Base-by-base conservation (phyloP, 2,113 vertebrate genomes). In the Sander vitreus region DNA sequence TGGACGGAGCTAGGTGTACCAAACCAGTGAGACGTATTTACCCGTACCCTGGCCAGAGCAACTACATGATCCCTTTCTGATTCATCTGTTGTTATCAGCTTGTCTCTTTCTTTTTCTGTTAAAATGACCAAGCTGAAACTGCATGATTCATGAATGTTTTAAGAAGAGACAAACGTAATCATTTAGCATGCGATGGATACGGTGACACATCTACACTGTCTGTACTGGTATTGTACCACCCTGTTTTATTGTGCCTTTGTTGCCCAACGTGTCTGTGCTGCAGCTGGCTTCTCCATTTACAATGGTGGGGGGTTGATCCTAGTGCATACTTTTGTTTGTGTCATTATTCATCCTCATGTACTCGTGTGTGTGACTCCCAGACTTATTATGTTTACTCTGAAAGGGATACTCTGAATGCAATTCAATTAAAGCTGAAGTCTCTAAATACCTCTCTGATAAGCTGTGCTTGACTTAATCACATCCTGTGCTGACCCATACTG, bases 1-100 rank as follows among this genome's bases (percentile, higher is more conserved):
- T 82, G 10, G 63, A 73, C 27, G 48, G 83, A n/a, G 93, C 95
- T 59, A 94, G 91, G 6, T 99, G 98, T 71, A 96, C 94, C 50
- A 97, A 97, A 87, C 96, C 97, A 1, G 80, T 94, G n/a, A 85
- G 59, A 63, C 88, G 70, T 15, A 50, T 92, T 23, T 87, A 92
- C 77, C 75, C 88, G 0, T 91, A 94, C 57, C 81, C 86, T 19
- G 88, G 48, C 21, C 88, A 89, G 50, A 92, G 60, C 75, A 89
- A 85, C 86, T 92, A 91, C 62, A 60, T 94, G 71, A 91, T 81
- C 76, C 74, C 89, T 5, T 84, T 83, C 70, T 95, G 82, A 93
- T 57, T 74, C 19, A 3, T 47, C 13, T 33, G 15, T 30, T 60
- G 63, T 30, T 43, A 3, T 15, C 18, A 21, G 39, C 0, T 0